Base-by-base conservation (phyloP, 2,888 invertebrate genomes). In the Drosophila bunnanda region DNA sequence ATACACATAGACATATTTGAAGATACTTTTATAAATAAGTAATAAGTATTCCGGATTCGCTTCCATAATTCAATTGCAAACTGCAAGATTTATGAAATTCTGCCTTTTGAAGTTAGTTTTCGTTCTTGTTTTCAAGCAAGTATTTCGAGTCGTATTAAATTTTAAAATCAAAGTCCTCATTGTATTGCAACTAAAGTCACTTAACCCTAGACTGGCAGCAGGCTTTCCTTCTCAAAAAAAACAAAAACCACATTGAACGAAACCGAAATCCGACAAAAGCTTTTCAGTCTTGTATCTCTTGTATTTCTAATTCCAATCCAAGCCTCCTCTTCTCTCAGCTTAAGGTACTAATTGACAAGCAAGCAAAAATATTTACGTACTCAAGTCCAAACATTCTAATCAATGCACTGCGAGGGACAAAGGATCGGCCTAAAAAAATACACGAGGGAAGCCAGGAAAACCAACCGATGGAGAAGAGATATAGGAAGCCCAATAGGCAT, bases 341-440 rank as follows among this genome's bases (percentile, higher is more conserved):
- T 78, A 83, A 68, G 87, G 81, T 76, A 79, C 84, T 85, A 85
- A 85, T 85, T 85, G 85, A 85, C 85, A 85, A 73, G 88, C 86
- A 85, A 85, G 85, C 86, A 86, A 85, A 83, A 85, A 85, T 88
- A 86, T 85, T 85, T 88, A 78, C 88, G 81, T 83, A 83, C 83
- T 85, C 83, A 77, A 85, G 88, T 85, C 88, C 83, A 88, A 85
- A 85, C 88, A 85, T 88, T 85, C 85, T 85, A 85, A 85, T 85
- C 85, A 85, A 88, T 85, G 88, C 86, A 83, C 64, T 73, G 46
- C 60, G 44, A 48, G 72, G 57, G 73, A 69, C 70, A 82, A 79
- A 64, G 69, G 59, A 62, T 34, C 44, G 52, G 62, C 46, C 50
- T 20, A 53, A 57, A 70, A 54, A 34, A 36, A 54, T 17, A 20